phyloP scores from a whole-genome alignment of 2,797 vertebrate genomes.

The Heterohyrax brucei region DNA sequence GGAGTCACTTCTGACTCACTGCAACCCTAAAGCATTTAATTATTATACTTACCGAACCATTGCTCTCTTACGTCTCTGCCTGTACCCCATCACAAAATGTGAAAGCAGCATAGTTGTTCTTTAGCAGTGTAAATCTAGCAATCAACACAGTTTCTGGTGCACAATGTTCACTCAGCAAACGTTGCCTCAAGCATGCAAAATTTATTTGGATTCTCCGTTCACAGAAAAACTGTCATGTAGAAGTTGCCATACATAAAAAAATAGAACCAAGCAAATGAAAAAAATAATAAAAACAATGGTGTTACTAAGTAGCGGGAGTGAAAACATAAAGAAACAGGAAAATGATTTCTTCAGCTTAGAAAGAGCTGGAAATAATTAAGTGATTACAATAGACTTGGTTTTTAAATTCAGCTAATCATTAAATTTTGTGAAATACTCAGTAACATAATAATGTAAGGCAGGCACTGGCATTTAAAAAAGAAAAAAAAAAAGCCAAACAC shows the following conservation, averaged over 20 bases:
- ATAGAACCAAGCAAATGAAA: conserved; percentile 39
- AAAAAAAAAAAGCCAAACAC: no score
- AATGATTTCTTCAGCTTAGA: background rate
- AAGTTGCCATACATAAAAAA: background rate
- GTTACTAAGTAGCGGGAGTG: background rate
- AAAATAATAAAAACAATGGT: background rate
- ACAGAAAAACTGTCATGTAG: background rate
- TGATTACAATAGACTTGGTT: background rate
- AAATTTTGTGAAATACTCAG: conserved; percentile 21
- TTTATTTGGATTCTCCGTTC: background rate
- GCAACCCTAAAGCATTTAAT: background rate
- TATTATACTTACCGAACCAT: background rate
- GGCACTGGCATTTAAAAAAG: no score
- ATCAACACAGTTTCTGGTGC: background rate
- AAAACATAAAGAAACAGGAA: background rate
- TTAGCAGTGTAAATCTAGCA: background rate
- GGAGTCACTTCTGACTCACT: no score
- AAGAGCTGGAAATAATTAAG: conserved; percentile 10
- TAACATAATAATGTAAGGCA: background rate
- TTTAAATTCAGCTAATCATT: conserved; percentile 9
- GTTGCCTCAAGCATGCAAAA: background rate
- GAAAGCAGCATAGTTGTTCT: background rate
- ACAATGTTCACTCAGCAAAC: background rate
- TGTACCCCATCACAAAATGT: background rate
- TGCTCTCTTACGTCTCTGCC: background rate